Evolutionary conservation across 2,797 vertebrate genomes (phyloP), one percentile per base, ranked within the genome.

Genomic region (Characodon lateralis): DNA sequence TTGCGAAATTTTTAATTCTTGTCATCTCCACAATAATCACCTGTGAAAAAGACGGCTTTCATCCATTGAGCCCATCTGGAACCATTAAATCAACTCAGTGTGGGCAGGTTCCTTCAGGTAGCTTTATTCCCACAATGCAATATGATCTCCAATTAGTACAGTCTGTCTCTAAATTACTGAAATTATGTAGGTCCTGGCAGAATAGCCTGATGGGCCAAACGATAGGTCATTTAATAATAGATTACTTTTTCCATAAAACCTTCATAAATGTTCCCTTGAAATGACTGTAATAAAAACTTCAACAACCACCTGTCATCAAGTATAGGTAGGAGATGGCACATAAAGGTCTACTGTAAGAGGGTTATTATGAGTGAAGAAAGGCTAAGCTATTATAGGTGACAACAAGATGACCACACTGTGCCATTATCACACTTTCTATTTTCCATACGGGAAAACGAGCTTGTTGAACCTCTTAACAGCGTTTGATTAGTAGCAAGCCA

Each of bases 71-170:
- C 50, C 77, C 80, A 28, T 50, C 68, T 69, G 61, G 63, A 71
- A 61, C 71, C 53, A 74, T 80, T 78, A 73, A 69, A 71, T 79
- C 51, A 26, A 48, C 56, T 53, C 12, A 50, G 53, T 28, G 65
- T 24, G 63, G 24, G 8, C 10, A 28, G 43, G 35, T 72, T 84
- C 51, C 65, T 43, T 61, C 61, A 48, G 46, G 41, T 59, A 22
- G 28, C 70, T 79, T 79, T 55, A 73, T 59, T 81, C 77, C 61
- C 71, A 68, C 74, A 77, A 78, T 80, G 73, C 65, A 82, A 72
- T 26, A 81, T 84, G 74, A 78, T 73, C 41, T 66, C 55, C 51
- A 74, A 55, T 70, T 24, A 50, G n/a, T 71, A 46, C 5, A 12
- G 39, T n/a, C 18, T 35, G 50, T 77, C 3, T 51, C 51, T 41